Conservation (phyloP, 2,797 vertebrate species). For the Chrosomus eos region DNA sequence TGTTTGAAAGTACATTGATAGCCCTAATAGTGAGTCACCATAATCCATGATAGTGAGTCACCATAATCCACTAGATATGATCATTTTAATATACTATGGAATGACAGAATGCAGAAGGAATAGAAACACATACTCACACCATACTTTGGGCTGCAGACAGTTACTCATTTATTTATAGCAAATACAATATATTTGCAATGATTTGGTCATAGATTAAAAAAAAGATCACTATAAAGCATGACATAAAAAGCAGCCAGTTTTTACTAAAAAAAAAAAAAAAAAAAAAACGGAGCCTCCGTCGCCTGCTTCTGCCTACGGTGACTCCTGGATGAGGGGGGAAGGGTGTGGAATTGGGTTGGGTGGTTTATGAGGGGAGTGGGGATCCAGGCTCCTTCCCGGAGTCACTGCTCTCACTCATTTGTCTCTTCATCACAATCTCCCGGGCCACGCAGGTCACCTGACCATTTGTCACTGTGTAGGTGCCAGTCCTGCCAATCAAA, state of each 20-base stretch:
- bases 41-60: neutral
- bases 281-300: conserved; percentile 57
- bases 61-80: neutral
- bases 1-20: neutral
- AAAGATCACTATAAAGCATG: conserved; percentile 45
- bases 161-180: conserved; percentile 60
- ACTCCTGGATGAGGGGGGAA: conserved; percentile 50
- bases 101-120: neutral
- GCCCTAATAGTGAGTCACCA: neutral
- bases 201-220: conserved; percentile 55
- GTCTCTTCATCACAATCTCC: conserved; percentile 78
- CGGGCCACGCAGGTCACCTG: conserved; percentile 78
- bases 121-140: neutral
- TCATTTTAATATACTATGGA: neutral
- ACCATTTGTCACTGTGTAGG: conserved; percentile 77
- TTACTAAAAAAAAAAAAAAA: conserved; percentile 28
- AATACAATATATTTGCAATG: conserved; percentile 57
- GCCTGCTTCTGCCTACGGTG: conserved; percentile 62
- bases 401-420: conserved; percentile 75
- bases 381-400: conserved; percentile 68
- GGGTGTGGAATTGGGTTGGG: neutral
- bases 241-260: conserved; percentile 34
- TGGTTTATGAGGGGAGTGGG: conserved; percentile 49
- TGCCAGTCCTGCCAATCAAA: conserved; percentile 71
- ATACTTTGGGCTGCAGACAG: conserved; percentile 44